phyloP scores from a whole-genome alignment of 2,888 invertebrate genomes.

The Drosophila eohydei region DNA sequence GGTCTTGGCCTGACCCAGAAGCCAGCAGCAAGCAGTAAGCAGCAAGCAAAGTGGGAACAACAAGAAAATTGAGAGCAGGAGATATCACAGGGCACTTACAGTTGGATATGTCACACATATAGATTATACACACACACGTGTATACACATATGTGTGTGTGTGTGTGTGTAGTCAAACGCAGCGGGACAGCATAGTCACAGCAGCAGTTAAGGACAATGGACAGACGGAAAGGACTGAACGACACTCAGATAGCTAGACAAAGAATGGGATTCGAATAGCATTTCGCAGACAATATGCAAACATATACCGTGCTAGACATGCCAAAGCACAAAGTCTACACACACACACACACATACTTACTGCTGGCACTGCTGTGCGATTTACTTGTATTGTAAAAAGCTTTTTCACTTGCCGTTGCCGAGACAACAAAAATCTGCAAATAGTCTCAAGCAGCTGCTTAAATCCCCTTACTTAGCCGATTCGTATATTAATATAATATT shows the following conservation, averaged over 20 bases:
- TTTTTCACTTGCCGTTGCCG: slow-evolving; percentile 33
- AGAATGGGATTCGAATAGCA: slow-evolving; percentile 57
- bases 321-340: slow-evolving; percentile 23
- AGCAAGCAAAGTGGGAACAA: slow-evolving; percentile 11
- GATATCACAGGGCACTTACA: slow-evolving; percentile 27
- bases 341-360: slow-evolving; percentile 19
- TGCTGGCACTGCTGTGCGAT: slow-evolving; percentile 25
- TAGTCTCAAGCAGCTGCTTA: slow-evolving; percentile 14
- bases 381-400: slow-evolving; percentile 52
- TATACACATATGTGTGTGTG: neutral
- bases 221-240: slow-evolving; percentile 17
- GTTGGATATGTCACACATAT: slow-evolving; percentile 22
- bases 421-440: slow-evolving; percentile 19
- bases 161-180: slow-evolving; percentile 35
- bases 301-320: slow-evolving; percentile 67
- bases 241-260: slow-evolving; percentile 44
- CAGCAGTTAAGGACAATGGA: slow-evolving; percentile 6
- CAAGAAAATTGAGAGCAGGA: slow-evolving; percentile 12
- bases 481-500: neutral
- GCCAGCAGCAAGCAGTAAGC: slow-evolving; percentile 5
- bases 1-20: slow-evolving; percentile 26
- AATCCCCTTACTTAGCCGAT: slow-evolving; percentile 28
- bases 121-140: slow-evolving; percentile 3
- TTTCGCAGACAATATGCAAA: slow-evolving; percentile 78
- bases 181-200: slow-evolving; percentile 31